Evolutionary conservation across 1,140 invertebrate species (phyloP).

Genomic region (Matsumurasca onukii): DNA sequence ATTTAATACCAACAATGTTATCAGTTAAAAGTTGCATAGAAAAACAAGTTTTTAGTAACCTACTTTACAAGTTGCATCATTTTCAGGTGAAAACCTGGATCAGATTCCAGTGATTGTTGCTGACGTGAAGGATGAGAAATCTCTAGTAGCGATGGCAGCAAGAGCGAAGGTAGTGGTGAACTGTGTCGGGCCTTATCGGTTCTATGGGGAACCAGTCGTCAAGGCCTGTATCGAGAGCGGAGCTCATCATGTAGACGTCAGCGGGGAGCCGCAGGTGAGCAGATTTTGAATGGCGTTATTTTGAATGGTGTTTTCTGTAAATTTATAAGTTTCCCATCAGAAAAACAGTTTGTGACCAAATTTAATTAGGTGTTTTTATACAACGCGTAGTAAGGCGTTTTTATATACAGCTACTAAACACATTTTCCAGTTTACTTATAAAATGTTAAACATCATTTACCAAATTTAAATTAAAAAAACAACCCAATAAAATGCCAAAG

Average conservation of each 20-base stretch:
- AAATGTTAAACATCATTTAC: too few species aligned
- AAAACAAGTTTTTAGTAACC: too few species aligned
- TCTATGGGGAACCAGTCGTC: slow-evolving; percentile 91
- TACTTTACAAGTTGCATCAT: too few species aligned
- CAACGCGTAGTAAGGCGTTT: too few species aligned
- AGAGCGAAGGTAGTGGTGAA: slow-evolving; percentile 76
- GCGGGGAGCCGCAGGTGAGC: slow-evolving; percentile 80
- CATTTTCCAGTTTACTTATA: too few species aligned
- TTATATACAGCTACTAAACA: too few species aligned
- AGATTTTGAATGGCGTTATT: slow-evolving; percentile 28
- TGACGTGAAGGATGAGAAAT: slow-evolving; percentile 70
- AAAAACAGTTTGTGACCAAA: neutral
- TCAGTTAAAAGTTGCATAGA: too few species aligned
- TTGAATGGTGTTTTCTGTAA: slow-evolving; percentile 19
- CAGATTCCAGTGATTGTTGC: slow-evolving; percentile 71
- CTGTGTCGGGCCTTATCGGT: slow-evolving; percentile 86
- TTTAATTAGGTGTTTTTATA: too few species aligned
- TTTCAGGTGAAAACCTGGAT: slow-evolving; percentile 60
- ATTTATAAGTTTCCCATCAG: too few species aligned
- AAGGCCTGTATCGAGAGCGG: slow-evolving; percentile 79
- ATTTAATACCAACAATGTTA: too few species aligned
- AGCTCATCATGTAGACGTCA: slow-evolving; percentile 89
- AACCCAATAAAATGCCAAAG: too few species aligned
- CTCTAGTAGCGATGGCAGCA: slow-evolving; percentile 72
- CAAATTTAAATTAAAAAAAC: too few species aligned